Conservation (phyloP, 2,888 invertebrate species). For the Glaucopsyche alexis region DNA sequence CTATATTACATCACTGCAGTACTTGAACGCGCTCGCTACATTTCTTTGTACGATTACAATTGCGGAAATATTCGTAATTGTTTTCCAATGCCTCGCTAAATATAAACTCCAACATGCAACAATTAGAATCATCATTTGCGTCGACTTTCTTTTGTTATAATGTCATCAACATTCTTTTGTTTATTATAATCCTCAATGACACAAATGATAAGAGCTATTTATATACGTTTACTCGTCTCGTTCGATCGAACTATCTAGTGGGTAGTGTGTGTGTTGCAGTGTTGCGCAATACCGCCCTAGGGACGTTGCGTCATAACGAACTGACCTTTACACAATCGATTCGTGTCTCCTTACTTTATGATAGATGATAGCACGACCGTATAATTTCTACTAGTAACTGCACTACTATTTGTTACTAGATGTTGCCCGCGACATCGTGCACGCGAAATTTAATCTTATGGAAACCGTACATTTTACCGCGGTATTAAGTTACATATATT, state of each 20-base stretch:
- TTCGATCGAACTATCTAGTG: constrained; percentile 11
- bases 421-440: no score
- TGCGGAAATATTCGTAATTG: constrained; percentile 34
- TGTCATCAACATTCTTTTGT: not conserved
- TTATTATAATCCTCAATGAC: not conserved
- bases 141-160: constrained; percentile 9
- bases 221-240: not conserved
- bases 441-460: no score
- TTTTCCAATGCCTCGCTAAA: constrained; percentile 29
- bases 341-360: constrained; percentile 41
- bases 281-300: constrained; percentile 67
- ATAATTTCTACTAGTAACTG: not conserved
- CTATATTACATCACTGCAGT: constrained; percentile 72
- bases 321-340: constrained; percentile 75
- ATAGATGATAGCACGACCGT: not conserved
- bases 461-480: no score
- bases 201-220: not conserved
- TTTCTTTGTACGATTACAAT: constrained; percentile 51
- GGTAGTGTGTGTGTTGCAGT: constrained; percentile 49
- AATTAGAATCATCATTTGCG: not conserved
- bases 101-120: constrained; percentile 3
- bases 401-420: no score
- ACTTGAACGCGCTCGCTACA: constrained; percentile 49
- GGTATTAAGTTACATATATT: no score
- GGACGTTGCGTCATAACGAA: constrained; percentile 66